Percentiles rank a stretch among this genome's conserved stretches.
Evolutionary conservation across 2,888 invertebrate genomes (phyloP).

Genomic region (Strigamia maritima): DNA sequence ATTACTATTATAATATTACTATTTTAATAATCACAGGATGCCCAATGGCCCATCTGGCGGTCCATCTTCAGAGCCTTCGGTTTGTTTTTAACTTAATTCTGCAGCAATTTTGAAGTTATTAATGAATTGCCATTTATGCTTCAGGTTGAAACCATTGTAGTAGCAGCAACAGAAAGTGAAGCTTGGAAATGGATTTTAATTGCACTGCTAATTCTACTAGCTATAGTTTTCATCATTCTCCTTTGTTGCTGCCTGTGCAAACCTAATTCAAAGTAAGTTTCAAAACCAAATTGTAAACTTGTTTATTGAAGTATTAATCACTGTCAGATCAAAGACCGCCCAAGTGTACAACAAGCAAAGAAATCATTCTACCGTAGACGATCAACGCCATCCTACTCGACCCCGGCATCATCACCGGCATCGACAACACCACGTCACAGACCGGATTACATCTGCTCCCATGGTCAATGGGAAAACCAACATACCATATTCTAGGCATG

Average conservation of each 20-base stretch:
- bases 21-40: background rate
- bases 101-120: no score
- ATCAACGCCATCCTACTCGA: background rate
- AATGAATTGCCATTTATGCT: background rate
- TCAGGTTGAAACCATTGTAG: background rate
- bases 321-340: background rate
- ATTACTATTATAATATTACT: no score
- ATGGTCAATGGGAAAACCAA: conserved; percentile 20
- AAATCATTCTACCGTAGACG: background rate
- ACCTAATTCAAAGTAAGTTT: conserved; percentile 34
- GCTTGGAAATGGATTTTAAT: conserved; percentile 43
- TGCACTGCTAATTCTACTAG: conserved; percentile 41
- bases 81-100: background rate
- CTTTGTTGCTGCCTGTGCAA: conserved; percentile 41
- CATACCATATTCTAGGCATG: conserved; percentile 36
- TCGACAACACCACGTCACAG: conserved; percentile 15
- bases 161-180: conserved; percentile 7
- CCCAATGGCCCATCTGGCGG: background rate
- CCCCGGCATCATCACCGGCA: conserved; percentile 28
- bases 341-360: conserved; percentile 12
- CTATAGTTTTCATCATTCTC: conserved; percentile 40
- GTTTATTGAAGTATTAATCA: background rate
- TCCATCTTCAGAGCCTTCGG: background rate
- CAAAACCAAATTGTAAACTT: background rate
- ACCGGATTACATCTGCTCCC: conserved; percentile 21